phyloP scores from a whole-genome alignment of 23 tunicate genomes.

The Styela plicata region DNA sequence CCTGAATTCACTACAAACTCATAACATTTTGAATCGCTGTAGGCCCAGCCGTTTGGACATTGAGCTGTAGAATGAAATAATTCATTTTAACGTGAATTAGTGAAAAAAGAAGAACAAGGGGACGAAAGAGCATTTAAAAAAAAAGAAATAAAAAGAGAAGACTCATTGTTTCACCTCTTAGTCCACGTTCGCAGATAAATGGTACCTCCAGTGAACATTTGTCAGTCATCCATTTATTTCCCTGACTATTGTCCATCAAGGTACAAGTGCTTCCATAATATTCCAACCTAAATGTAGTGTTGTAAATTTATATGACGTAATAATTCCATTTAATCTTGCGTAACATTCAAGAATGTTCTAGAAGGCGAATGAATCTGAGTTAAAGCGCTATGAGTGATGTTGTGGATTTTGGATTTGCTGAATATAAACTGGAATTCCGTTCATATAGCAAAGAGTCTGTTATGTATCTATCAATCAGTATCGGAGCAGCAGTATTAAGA shows the following conservation, averaged over 20 bases:
- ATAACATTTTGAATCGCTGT: slow-evolving; percentile 70
- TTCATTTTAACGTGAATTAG: background rate
- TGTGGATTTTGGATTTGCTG: too few species aligned
- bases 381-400: too few species aligned
- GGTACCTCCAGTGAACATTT: slow-evolving; percentile 49
- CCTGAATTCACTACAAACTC: slow-evolving; percentile 62
- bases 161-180: slow-evolving; percentile 38
- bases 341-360: too few species aligned
- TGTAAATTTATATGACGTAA: too few species aligned
- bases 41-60: slow-evolving; percentile 76
- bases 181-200: slow-evolving; percentile 71
- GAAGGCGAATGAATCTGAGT: too few species aligned
- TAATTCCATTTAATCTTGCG: too few species aligned
- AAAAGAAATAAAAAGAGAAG: background rate
- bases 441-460: too few species aligned
- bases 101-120: background rate
- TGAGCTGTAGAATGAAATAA: slow-evolving; percentile 28
- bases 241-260: slow-evolving; percentile 16
- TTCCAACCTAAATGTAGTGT: too few species aligned
- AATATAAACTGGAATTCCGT: too few species aligned
- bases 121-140: background rate
- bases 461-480: too few species aligned
- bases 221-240: slow-evolving; percentile 33
- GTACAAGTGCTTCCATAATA: slow-evolving; percentile 69
- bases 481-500: too few species aligned